These are phyloP conservation scores for Drosophila gaucha DNA, from an alignment of 2,888 invertebrate genomes.

Conservation along the genomic window DNA sequence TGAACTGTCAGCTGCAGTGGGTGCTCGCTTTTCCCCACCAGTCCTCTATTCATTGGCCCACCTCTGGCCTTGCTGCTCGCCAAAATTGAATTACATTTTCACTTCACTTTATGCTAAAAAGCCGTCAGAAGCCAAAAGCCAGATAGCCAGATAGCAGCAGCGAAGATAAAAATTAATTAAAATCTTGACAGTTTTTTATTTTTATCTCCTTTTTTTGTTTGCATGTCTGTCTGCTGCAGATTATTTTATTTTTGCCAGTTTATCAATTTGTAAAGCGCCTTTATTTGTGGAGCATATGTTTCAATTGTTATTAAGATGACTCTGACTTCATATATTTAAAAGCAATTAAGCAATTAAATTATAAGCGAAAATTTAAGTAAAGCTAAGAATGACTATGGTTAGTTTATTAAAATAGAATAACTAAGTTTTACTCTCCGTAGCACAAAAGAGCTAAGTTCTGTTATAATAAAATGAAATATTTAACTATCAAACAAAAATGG, in stretches of 20 bases:
- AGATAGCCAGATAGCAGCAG: slow-evolving; percentile 32
- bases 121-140: slow-evolving; percentile 43
- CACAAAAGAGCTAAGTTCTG: too few species aligned
- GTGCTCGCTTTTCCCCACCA: not conserved
- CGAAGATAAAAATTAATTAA: slow-evolving; percentile 71
- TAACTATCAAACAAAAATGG: too few species aligned
- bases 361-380: too few species aligned
- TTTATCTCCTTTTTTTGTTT: slow-evolving; percentile 8
- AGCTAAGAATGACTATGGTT: too few species aligned
- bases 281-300: not conserved
- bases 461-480: too few species aligned
- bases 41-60: not conserved
- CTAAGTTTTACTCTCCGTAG: too few species aligned
- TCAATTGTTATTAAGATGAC: not conserved
- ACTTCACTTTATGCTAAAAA: slow-evolving; percentile 69
- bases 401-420: too few species aligned
- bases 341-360: not conserved
- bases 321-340: not conserved
- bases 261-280: not conserved
- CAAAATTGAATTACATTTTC: slow-evolving; percentile 78
- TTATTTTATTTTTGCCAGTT: slow-evolving; percentile 16
- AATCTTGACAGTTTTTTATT: slow-evolving; percentile 26
- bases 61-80: slow-evolving; percentile 22
- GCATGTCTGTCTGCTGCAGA: slow-evolving; percentile 24
- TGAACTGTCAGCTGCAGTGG: slow-evolving; percentile 76